A percentile compares a stretch with the other conserved stretches of the same genome.
Evolutionary conservation across 2,888 invertebrate genomes (phyloP).

Genomic region (Agriotes lineatus): DNA sequence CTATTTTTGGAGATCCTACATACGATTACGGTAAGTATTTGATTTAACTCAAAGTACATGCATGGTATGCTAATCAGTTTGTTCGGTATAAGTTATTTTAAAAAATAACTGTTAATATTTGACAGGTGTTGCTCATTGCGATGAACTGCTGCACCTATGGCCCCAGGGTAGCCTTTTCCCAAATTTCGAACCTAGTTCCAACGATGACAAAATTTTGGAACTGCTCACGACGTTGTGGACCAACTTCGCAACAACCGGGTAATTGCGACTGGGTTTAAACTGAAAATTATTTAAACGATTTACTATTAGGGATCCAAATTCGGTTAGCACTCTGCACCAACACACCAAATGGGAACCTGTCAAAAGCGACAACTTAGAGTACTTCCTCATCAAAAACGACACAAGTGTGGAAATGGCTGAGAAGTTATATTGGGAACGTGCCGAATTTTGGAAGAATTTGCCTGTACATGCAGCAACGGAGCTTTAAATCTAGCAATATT

Average conservation of each 20-base stretch:
- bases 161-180: conserved; percentile 70
- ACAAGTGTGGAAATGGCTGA: no score
- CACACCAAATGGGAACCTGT: no score
- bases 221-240: conserved; percentile 77
- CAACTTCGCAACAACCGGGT: conserved; percentile 83
- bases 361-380: no score
- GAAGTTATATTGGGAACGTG: no score
- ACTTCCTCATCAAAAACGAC: no score
- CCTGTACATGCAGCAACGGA: no score
- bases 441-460: no score
- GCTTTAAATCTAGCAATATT: no score
- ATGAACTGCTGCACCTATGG: conserved; percentile 85
- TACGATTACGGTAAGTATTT: conserved; percentile 74
- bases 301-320: no score
- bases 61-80: neutral
- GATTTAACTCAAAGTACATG: no score
- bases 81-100: neutral
- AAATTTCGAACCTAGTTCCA: conserved; percentile 68
- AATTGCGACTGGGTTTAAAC: neutral
- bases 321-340: no score
- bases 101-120: neutral
- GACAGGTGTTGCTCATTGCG: conserved; percentile 83
- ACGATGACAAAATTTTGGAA: conserved; percentile 73
- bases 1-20: conserved; percentile 75
- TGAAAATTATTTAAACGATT: no score